Conservation (phyloP, 2,888 invertebrate genomes). For the Synergus laeviventris region DNA sequence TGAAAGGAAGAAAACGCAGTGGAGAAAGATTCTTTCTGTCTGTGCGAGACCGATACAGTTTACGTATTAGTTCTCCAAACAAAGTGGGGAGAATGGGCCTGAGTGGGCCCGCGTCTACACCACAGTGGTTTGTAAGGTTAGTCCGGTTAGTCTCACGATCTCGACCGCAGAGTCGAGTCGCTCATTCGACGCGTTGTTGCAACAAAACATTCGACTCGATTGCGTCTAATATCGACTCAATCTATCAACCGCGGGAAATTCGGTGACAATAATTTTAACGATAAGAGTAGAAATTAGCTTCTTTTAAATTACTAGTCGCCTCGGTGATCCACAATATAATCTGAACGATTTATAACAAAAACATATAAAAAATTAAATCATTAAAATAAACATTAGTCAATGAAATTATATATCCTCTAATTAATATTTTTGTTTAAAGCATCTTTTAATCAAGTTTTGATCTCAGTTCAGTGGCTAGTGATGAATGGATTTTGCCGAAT, state of each 20-base stretch:
- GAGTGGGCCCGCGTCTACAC: constrained; percentile 61
- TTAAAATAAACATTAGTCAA: not conserved
- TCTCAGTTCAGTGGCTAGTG: constrained; percentile 28
- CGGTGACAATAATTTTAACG: not conserved
- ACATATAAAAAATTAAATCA: not conserved
- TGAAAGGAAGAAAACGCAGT: not conserved
- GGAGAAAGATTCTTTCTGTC: constrained; percentile 6
- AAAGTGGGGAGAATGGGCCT: constrained; percentile 51
- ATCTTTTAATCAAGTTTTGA: not conserved
- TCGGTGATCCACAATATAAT: not conserved
- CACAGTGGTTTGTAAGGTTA: constrained; percentile 66
- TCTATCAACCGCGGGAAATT: not conserved
- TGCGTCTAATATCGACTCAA: not conserved
- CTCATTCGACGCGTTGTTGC: constrained; percentile 54
- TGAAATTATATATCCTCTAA: not conserved
- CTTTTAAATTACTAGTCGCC: not conserved
- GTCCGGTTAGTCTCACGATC: constrained; percentile 73
- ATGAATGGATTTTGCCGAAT: not conserved
- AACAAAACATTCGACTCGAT: not conserved
- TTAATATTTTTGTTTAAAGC: not conserved
- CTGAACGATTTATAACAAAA: not conserved
- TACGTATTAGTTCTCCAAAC: constrained; percentile 48
- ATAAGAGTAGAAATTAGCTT: not conserved
- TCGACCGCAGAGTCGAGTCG: constrained; percentile 70
- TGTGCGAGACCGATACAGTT: constrained; percentile 47